A percentile compares a stretch with the other conserved stretches of the same genome.
Evolutionary conservation across 2,113 vertebrate species (phyloP).

Genomic region (Erinaceus europaeus): DNA sequence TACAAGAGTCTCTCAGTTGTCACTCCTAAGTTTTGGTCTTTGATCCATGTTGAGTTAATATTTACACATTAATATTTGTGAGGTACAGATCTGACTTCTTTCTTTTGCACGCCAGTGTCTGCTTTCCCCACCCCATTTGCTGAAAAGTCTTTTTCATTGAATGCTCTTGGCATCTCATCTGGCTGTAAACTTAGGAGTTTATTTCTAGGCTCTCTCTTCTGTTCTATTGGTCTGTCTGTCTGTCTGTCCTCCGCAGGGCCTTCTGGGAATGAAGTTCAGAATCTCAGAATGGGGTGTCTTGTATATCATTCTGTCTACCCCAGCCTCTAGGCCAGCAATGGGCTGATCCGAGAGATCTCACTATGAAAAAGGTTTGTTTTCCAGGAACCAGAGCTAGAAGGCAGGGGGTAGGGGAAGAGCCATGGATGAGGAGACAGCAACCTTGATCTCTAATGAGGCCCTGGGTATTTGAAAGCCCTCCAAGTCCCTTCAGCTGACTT

Average conservation of each 20-base stretch:
- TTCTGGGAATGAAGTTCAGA: neutral
- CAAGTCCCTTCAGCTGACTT: neutral
- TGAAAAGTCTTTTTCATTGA: too few relatives aligned
- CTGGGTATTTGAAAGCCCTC: neutral
- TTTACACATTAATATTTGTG: too few relatives aligned
- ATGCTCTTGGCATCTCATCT: neutral
- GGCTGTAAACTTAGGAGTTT: neutral
- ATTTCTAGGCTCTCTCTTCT: neutral
- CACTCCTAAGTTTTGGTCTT: too few relatives aligned
- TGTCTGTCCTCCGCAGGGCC: neutral
- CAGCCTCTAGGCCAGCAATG: neutral
- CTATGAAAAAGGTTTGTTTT: neutral
- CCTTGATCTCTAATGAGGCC: neutral
- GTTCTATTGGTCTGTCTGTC: neutral
- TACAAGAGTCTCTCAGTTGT: too few relatives aligned
- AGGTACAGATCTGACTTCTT: too few relatives aligned
- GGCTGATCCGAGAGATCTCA: neutral
- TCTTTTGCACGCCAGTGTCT: too few relatives aligned
- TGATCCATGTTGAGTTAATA: too few relatives aligned
- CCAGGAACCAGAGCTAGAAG: neutral
- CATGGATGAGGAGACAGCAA: rapidly evolving
- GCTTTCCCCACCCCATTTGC: neutral
- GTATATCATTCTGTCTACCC: neutral
- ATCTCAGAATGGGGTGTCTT: neutral
- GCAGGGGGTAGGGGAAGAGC: neutral